Evolutionary conservation across 2,888 invertebrate genomes (phyloP).

Genomic region (Pachycephus smyrnensis): DNA sequence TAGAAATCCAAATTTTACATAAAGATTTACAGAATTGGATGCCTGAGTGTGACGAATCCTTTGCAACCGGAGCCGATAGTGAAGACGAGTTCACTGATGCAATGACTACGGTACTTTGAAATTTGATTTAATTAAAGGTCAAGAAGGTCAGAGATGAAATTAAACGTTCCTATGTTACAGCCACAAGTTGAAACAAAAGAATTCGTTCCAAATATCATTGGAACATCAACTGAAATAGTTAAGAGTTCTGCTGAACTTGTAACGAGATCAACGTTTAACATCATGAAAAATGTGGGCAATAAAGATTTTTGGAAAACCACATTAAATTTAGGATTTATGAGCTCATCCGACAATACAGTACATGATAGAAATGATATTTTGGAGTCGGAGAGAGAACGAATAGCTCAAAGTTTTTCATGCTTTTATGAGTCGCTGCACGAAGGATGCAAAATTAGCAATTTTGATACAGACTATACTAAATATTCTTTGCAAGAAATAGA

Average conservation of each 20-base stretch:
- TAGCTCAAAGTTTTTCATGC: conserved; percentile 59
- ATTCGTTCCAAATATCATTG: conserved; percentile 59
- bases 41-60: conserved; percentile 38
- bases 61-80: conserved; percentile 65
- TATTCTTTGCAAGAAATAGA: conserved; percentile 59
- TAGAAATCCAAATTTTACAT: conserved; percentile 60
- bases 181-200: conserved; percentile 54
- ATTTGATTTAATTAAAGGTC: background rate
- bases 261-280: conserved; percentile 62
- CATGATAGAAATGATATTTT: conserved; percentile 23
- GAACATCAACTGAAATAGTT: conserved; percentile 68
- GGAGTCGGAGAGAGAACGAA: background rate
- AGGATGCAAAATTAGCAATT: conserved; percentile 53
- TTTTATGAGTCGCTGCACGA: conserved; percentile 63
- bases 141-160: background rate
- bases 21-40: conserved; percentile 55
- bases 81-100: conserved; percentile 73
- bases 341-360: conserved; percentile 34
- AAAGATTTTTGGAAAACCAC: conserved; percentile 64
- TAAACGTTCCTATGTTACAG: conserved; percentile 32
- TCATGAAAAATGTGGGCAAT: conserved; percentile 62
- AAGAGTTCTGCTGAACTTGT: conserved; percentile 62
- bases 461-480: conserved; percentile 60
- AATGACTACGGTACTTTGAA: conserved; percentile 68
- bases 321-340: conserved; percentile 48